A percentile compares a stretch with the other conserved stretches of the same genome.
Evolutionary conservation across 2,888 invertebrate species (phyloP).

Genomic region (Watsonalla binaria): DNA sequence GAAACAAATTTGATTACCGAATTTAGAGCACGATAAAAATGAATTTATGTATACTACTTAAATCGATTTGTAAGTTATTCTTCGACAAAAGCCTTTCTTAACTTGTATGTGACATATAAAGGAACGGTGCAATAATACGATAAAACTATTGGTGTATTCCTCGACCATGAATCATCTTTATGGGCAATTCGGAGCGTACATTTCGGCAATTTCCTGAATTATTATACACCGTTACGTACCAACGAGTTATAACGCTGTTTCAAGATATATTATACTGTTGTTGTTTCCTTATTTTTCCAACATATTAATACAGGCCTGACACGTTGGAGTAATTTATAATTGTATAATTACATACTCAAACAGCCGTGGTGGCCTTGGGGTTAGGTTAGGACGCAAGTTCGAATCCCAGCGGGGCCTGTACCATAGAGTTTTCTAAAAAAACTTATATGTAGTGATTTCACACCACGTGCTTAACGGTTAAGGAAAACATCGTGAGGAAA

Average conservation of each 20-base stretch:
- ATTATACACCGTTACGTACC: conserved; percentile 24
- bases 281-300: conserved; percentile 2
- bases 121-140: conserved; percentile 31
- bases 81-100: not conserved
- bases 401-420: no score
- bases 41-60: not conserved
- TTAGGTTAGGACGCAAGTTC: no score
- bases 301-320: conserved; percentile 24
- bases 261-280: not conserved
- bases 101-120: conserved; percentile 1
- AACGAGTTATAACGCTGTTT: conserved; percentile 1
- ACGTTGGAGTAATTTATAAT: conserved; percentile 2
- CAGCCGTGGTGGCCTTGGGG: no score
- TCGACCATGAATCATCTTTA: conserved; percentile 64
- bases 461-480: no score
- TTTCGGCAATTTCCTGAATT: conserved; percentile 68
- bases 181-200: conserved; percentile 62
- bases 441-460: no score
- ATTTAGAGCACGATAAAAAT: no score
- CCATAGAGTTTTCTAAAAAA: no score
- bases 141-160: conserved; percentile 62
- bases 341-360: no score
- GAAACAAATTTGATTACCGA: no score
- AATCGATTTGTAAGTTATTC: not conserved
- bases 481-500: no score